Evolutionary conservation across 2,888 invertebrate genomes (phyloP).

Genomic region (Phyllotreta cruciferae): DNA sequence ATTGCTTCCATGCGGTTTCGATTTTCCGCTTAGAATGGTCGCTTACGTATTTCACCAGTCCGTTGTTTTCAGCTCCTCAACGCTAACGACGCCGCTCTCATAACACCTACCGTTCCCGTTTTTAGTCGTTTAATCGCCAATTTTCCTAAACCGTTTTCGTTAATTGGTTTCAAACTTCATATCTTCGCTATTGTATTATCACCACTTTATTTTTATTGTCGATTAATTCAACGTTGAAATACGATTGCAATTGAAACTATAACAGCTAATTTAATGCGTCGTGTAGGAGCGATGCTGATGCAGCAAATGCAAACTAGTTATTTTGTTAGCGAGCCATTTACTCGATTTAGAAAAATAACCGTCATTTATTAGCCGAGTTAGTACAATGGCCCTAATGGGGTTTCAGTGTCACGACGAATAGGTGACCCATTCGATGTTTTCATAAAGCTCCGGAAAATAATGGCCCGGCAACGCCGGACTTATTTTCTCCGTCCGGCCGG

Average conservation of each 20-base stretch:
- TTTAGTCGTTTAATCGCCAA: too few relatives aligned
- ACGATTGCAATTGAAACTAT: too few relatives aligned
- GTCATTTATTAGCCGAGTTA: constrained; percentile 20
- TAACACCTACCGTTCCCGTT: too few relatives aligned
- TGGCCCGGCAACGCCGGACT: constrained; percentile 13
- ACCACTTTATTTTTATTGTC: too few relatives aligned
- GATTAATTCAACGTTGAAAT: too few relatives aligned
- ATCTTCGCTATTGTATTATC: too few relatives aligned
- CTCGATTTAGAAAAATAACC: not conserved
- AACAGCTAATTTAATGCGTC: too few relatives aligned
- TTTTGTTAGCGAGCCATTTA: constrained; percentile 1
- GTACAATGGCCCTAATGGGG: constrained; percentile 24
- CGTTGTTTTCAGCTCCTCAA: not conserved
- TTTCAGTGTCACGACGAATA: constrained; percentile 26
- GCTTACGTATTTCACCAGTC: constrained; percentile 28
- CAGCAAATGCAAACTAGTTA: not conserved
- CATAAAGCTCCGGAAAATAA: constrained; percentile 26
- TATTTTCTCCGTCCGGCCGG: constrained; percentile 22
- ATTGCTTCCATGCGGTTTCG: constrained; percentile 38
- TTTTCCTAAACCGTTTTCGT: too few relatives aligned
- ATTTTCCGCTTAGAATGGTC: constrained; percentile 38
- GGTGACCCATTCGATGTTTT: constrained; percentile 26
- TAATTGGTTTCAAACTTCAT: too few relatives aligned
- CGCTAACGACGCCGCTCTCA: too few relatives aligned
- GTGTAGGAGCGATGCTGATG: too few relatives aligned